These are phyloP conservation scores for Equus przewalskii DNA, from an alignment of 2,113 vertebrate species.

Conservation along the genomic window DNA sequence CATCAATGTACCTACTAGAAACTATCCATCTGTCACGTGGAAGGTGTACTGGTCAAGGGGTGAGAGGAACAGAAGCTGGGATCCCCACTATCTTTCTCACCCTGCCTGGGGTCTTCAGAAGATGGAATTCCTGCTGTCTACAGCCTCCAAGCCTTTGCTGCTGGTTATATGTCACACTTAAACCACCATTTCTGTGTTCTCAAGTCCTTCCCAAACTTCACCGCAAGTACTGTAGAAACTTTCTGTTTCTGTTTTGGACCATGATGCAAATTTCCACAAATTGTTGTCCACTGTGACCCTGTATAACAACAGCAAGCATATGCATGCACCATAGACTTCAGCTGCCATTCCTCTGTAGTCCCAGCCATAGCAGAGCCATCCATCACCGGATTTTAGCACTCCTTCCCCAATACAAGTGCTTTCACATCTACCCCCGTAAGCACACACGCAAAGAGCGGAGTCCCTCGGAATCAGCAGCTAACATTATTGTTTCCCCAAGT, in stretches of 20 bases:
- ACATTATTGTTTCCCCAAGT: no score
- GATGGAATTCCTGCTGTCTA: background rate
- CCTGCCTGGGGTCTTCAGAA: background rate
- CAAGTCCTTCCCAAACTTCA: no score
- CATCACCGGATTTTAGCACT: accelerated
- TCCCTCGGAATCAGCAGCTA: background rate
- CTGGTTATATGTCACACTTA: background rate
- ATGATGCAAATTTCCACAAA: background rate
- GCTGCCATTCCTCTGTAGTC: background rate
- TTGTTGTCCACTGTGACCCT: background rate
- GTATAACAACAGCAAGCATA: background rate
- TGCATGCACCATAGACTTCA: accelerated
- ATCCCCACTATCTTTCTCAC: background rate
- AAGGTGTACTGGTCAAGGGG: background rate
- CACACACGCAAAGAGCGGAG: background rate
- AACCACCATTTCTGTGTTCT: background rate
- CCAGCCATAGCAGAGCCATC: background rate
- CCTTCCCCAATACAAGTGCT: background rate
- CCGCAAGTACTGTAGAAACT: background rate
- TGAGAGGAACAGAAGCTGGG: background rate
- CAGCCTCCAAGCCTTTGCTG: background rate
- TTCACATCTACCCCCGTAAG: background rate
- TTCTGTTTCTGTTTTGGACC: background rate
- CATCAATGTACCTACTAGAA: background rate
- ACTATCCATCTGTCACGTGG: background rate